These are phyloP conservation scores for Coryphaenoides rupestris DNA, from an alignment of 2,113 vertebrate species.

Conservation along the genomic window DNA sequence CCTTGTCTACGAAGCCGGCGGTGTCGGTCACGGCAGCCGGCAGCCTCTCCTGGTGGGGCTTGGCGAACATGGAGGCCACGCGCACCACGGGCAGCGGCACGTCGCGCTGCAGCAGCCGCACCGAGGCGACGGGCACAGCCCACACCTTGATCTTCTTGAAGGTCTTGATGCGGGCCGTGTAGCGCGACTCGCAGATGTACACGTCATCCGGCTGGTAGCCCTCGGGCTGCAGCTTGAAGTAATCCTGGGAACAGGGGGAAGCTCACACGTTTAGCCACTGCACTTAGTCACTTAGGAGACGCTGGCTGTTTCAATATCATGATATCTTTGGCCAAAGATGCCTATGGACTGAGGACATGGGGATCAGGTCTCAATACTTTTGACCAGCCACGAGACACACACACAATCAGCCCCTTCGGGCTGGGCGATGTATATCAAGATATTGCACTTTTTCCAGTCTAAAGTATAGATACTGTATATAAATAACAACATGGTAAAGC, in stretches of 20 bases:
- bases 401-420: too few species aligned
- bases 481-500: too few species aligned
- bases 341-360: too few species aligned
- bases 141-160: slow-evolving; percentile 99
- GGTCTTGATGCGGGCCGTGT: slow-evolving; percentile 85
- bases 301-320: too few species aligned
- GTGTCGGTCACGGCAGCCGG: slow-evolving; percentile 66
- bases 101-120: slow-evolving; percentile 82
- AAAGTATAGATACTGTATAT: too few species aligned
- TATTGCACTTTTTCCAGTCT: too few species aligned
- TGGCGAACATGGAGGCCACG: slow-evolving; percentile 94
- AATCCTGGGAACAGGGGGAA: slow-evolving; percentile 74
- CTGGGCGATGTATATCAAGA: too few species aligned
- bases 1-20: slow-evolving; percentile 70
- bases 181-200: slow-evolving; percentile 93
- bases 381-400: too few species aligned
- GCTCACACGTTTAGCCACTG: too few species aligned
- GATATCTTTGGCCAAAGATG: too few species aligned
- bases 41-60: slow-evolving; percentile 83
- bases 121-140: slow-evolving; percentile 86
- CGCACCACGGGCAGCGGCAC: slow-evolving; percentile 89
- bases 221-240: slow-evolving; percentile 94
- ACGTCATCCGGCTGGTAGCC: slow-evolving; percentile 87
- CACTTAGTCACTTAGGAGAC: too few species aligned
- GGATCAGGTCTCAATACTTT: too few species aligned